Conservation (phyloP, 2,888 invertebrate species). For the Rhagonycha lutea region DNA sequence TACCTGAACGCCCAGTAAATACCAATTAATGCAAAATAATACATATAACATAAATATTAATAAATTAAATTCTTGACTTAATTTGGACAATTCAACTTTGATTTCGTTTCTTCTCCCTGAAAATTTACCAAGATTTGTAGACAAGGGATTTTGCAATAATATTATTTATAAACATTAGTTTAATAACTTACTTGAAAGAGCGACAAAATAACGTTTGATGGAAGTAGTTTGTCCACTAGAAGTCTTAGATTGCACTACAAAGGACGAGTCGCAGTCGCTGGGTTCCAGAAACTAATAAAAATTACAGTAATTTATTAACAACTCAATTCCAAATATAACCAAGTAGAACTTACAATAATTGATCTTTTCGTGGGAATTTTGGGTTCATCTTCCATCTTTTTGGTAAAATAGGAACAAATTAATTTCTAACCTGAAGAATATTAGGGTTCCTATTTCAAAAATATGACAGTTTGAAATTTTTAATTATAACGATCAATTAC, state of each 20-base stretch:
- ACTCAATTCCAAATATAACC: background rate
- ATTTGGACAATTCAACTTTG: background rate
- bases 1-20: background rate
- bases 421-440: background rate
- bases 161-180: too few species aligned
- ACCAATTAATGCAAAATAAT: background rate
- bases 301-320: background rate
- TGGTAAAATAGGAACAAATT: background rate
- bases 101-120: background rate
- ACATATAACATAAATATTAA: background rate
- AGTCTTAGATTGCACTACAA: background rate
- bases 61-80: background rate
- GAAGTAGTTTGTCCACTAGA: background rate
- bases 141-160: too few species aligned
- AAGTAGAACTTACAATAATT: background rate
- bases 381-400: background rate
- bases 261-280: background rate
- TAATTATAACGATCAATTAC: background rate
- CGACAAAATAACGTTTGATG: background rate
- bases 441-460: too few species aligned
- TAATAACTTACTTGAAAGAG: background rate
- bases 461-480: background rate
- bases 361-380: background rate
- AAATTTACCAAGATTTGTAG: background rate
- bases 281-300: background rate